phyloP scores from a whole-genome alignment of 1,140 invertebrate genomes.

The Rhopalosiphum padi region DNA sequence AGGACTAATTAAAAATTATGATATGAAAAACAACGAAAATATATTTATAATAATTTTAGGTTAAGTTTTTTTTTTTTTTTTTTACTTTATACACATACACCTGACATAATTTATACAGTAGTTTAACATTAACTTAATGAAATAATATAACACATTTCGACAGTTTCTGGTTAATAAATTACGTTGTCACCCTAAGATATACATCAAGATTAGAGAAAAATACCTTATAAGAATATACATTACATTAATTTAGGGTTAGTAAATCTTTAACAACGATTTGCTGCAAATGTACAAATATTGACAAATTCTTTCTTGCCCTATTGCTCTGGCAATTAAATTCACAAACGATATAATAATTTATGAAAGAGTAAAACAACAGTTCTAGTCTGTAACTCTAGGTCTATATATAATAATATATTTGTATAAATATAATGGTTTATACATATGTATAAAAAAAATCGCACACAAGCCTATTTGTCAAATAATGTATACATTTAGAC shows the following conservation, averaged over 20 bases:
- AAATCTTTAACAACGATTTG: background rate
- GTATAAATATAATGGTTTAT: background rate
- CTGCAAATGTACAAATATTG: constrained; percentile 27
- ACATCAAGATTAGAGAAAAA: constrained; percentile 20
- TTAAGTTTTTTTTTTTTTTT: constrained; percentile 1
- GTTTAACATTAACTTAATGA: constrained; percentile 37
- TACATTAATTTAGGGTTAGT: constrained; percentile 12
- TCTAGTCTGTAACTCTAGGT: constrained; percentile 20
- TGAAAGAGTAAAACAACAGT: constrained; percentile 27
- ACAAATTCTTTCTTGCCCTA: background rate
- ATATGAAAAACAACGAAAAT: constrained; percentile 46
- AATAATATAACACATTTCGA: constrained; percentile 29
- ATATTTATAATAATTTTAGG: constrained; percentile 27
- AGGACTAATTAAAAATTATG: constrained; percentile 38
- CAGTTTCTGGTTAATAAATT: constrained; percentile 35
- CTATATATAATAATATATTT: background rate
- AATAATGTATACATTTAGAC: constrained; percentile 39
- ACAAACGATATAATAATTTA: constrained; percentile 16
- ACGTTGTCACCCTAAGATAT: constrained; percentile 16
- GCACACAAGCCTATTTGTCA: constrained; percentile 33
- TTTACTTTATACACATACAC: constrained; percentile 46
- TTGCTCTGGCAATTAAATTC: background rate
- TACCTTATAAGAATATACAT: constrained; percentile 7
- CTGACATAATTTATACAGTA: constrained; percentile 22
- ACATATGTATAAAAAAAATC: constrained; percentile 11